Conservation (phyloP, 2,888 invertebrate species). For the Coecobrya sp. region DNA sequence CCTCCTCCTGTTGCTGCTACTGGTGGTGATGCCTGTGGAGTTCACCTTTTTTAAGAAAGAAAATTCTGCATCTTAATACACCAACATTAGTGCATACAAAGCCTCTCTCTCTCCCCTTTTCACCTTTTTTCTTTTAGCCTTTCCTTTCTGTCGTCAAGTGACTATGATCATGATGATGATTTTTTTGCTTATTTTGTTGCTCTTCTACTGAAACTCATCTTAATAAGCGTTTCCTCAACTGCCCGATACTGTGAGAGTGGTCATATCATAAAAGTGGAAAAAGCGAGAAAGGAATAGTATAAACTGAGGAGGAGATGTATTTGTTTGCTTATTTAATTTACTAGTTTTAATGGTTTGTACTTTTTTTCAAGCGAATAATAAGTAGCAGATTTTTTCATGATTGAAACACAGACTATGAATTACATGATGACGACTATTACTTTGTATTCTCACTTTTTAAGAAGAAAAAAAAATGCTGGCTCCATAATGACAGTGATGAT, state of each 20-base stretch:
- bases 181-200: conserved; percentile 6
- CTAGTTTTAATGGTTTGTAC: background rate
- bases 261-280: background rate
- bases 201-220: background rate
- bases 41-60: conserved; percentile 21
- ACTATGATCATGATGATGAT: background rate
- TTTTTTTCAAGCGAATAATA: background rate
- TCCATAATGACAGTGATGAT: conserved; percentile 1
- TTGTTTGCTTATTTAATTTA: background rate
- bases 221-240: background rate
- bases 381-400: background rate
- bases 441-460: background rate
- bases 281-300: background rate
- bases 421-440: background rate
- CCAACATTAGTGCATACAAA: background rate
- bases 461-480: conserved; percentile 36
- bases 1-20: conserved; percentile 14
- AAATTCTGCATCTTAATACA: background rate
- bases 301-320: background rate
- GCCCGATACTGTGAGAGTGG: background rate
- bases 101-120: background rate
- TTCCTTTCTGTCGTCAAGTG: background rate
- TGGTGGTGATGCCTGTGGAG: conserved; percentile 41
- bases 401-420: conserved; percentile 1
- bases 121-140: conserved; percentile 40